Base-by-base conservation (phyloP, 2,113 vertebrate genomes). In the Machaerirhynchus nigripectus region DNA sequence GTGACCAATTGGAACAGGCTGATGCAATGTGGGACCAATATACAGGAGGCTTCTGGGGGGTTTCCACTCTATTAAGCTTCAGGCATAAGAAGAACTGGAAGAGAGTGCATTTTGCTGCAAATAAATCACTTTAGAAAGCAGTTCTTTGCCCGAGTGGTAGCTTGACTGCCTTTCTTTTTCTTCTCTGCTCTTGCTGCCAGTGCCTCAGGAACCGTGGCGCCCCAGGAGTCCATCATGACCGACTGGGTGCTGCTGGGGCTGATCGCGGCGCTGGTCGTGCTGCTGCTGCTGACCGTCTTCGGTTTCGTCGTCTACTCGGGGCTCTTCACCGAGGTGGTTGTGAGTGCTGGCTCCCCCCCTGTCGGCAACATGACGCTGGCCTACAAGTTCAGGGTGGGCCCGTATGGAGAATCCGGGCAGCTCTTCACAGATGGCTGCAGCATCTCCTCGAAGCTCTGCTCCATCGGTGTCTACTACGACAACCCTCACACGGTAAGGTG, bases 381-480 rank as follows among this genome's bases (percentile, higher is more conserved):
- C 88, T 99, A 99, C 97, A 99, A 99, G 93, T 99, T 98, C 97
- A 97, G 98, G 76, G 81, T 98, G 86, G 99, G 98, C 64, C 96
- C 98, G 0, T 99, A 99, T n/a, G 94, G 97, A 6, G 95, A 98
- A n/a, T 98, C 98, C 0, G 98, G 98, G 22, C 91, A 96, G 87
- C 97, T 99, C 96, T 99, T 99, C 85, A 98, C 98, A 0, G 99
- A 99, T 22, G 98, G 98, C 94, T 98, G 97, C 96, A 98, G 97
- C 50, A 96, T 99, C 94, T 99, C 98, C 47, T 99, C 99, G 3
- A 98, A 98, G 79, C 98, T 99, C 35, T 95, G 96, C 49, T 97
- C 97, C 75, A 97, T 99, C 4, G 98, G 98, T 0, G 88, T 99
- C 90, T 99, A 98, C 98, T 99, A 99, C 6, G 99, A 99, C 97